These are phyloP conservation scores for Troides aeacus DNA, from an alignment of 2,888 invertebrate species.

Conservation along the genomic window DNA sequence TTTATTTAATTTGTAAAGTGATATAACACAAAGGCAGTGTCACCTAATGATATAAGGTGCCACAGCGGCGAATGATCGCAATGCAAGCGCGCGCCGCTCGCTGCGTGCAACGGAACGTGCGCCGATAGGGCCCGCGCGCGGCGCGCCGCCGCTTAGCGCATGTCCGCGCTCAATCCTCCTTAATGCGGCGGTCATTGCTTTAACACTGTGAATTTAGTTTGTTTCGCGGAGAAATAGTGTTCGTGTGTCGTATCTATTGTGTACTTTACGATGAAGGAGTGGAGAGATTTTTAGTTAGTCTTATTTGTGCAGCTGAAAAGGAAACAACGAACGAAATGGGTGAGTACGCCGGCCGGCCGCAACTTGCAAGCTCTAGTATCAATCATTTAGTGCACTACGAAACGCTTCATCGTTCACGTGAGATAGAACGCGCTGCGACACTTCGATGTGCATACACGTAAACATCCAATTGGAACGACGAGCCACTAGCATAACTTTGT, in stretches of 20 bases:
- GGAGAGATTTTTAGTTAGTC: constrained; percentile 42
- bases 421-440: background rate
- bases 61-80: constrained; percentile 19
- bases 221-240: constrained; percentile 39
- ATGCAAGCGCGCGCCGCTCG: background rate
- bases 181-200: constrained; percentile 36
- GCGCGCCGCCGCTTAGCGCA: constrained; percentile 2
- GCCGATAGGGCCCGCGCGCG: background rate
- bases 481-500: constrained; percentile 39
- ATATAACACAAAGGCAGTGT: constrained; percentile 7
- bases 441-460: background rate
- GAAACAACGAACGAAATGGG: constrained; percentile 61
- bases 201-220: constrained; percentile 33
- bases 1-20: background rate
- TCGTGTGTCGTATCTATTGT: constrained; percentile 45
- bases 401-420: background rate
- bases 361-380: constrained; percentile 22
- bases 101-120: background rate
- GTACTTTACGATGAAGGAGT: constrained; percentile 58
- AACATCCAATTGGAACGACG: constrained; percentile 42
- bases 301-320: constrained; percentile 39
- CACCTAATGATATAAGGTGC: constrained; percentile 24
- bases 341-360: constrained; percentile 62
- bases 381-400: background rate
- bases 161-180: constrained; percentile 34